Evolutionary conservation across 1,140 invertebrate species (phyloP).

Genomic region (Drosophila murphyi): DNA sequence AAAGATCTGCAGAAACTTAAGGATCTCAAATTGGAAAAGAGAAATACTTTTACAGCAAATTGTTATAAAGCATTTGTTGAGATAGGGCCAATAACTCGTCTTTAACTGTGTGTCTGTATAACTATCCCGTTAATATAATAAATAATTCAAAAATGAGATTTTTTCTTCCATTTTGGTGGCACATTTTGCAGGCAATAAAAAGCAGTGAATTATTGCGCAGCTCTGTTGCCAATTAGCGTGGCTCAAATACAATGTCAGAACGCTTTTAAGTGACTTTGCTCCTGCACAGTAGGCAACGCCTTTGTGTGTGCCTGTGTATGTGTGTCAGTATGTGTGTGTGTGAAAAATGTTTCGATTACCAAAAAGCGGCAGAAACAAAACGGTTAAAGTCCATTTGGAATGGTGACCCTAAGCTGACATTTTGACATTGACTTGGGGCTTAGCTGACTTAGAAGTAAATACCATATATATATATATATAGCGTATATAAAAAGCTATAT

Average conservation of each 20-base stretch:
- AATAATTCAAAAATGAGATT: slow-evolving; percentile 10
- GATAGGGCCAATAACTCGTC: too few species aligned
- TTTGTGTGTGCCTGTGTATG: slow-evolving; percentile 6
- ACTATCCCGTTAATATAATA: background rate
- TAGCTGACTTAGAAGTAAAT: background rate
- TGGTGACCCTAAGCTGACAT: slow-evolving; percentile 55
- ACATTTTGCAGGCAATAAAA: background rate
- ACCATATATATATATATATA: background rate
- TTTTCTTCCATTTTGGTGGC: background rate
- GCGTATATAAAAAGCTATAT: background rate
- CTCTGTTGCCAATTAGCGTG: slow-evolving; percentile 56
- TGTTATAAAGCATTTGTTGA: too few species aligned
- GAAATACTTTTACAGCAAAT: too few species aligned
- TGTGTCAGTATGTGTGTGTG: background rate
- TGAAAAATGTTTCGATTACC: slow-evolving; percentile 55
- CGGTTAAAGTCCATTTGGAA: slow-evolving; percentile 38
- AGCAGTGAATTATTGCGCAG: slow-evolving; percentile 31
- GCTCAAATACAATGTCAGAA: slow-evolving; percentile 40
- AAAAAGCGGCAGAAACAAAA: slow-evolving; percentile 32
- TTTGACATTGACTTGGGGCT: slow-evolving; percentile 57
- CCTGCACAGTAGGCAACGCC: slow-evolving; percentile 31
- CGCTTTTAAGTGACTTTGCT: slow-evolving; percentile 26
- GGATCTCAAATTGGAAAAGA: too few species aligned
- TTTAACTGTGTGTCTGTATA: background rate
- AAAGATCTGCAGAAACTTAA: too few species aligned